These are phyloP conservation scores for Clarias laeviceps DNA, from an alignment of 2,797 vertebrate genomes.

Conservation along the genomic window DNA sequence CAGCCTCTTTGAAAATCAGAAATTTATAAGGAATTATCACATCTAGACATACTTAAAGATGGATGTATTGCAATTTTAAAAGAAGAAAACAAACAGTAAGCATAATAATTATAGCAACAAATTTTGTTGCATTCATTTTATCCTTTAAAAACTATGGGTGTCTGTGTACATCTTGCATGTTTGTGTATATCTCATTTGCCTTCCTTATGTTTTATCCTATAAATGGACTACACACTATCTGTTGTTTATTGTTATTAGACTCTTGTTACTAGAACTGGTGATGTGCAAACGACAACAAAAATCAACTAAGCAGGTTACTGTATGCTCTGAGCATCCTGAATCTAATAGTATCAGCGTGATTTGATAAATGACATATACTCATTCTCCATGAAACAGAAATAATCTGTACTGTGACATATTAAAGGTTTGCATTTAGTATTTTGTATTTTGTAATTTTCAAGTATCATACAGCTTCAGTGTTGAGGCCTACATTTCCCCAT, in stretches of 20 bases:
- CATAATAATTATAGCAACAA: no score
- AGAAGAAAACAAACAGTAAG: no score
- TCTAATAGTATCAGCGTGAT: neutral
- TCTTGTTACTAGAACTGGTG: no score
- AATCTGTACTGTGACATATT: neutral
- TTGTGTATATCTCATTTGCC: neutral
- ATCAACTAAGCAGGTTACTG: neutral
- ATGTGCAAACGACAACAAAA: neutral
- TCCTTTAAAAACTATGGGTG: no score
- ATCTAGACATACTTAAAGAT: no score
- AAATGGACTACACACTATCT: neutral
- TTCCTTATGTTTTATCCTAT: neutral
- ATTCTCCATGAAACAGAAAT: neutral
- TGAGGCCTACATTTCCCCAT: neutral
- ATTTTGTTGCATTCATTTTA: no score
- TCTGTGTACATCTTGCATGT: no score
- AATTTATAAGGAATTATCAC: no score
- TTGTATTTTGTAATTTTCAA: neutral
- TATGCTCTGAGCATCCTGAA: neutral
- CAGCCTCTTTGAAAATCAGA: no score
- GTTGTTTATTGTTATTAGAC: neutral
- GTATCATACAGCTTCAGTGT: neutral
- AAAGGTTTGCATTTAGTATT: neutral
- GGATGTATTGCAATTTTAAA: no score
- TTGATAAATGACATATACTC: neutral